These are phyloP conservation scores for Poecilus cupreus DNA, from an alignment of 2,888 invertebrate species.

Conservation along the genomic window DNA sequence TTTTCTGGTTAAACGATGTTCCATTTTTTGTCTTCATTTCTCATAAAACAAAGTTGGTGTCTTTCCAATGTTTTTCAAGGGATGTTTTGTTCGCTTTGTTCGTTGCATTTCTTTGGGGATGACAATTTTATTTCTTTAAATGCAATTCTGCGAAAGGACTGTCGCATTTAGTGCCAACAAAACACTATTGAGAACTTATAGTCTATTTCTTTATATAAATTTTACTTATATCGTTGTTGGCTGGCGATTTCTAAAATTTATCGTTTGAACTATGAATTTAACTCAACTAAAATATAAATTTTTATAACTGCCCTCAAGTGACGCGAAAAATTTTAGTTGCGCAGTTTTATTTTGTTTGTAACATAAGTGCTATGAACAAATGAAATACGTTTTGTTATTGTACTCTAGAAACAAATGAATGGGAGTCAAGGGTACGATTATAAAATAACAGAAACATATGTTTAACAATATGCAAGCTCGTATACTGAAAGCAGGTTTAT, in stretches of 20 bases:
- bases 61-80: slow-evolving; percentile 36
- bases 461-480: too few relatives aligned
- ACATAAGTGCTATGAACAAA: background rate
- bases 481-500: too few relatives aligned
- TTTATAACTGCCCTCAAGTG: background rate
- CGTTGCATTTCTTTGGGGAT: slow-evolving; percentile 27
- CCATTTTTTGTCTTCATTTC: slow-evolving; percentile 25
- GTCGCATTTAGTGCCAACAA: slow-evolving; percentile 46
- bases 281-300: background rate
- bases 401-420: background rate
- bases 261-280: background rate
- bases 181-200: slow-evolving; percentile 38
- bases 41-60: slow-evolving; percentile 42
- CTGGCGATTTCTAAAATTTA: background rate
- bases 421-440: background rate
- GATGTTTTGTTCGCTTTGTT: slow-evolving; percentile 27
- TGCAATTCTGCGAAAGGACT: slow-evolving; percentile 48
- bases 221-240: slow-evolving; percentile 11
- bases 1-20: slow-evolving; percentile 28
- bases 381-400: background rate
- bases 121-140: slow-evolving; percentile 54
- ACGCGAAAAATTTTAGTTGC: background rate
- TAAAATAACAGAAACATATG: background rate
- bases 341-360: background rate
- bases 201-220: slow-evolving; percentile 33